Base-by-base conservation (phyloP, 2,113 vertebrate genomes). In the Hippoglossus stenolepis region DNA sequence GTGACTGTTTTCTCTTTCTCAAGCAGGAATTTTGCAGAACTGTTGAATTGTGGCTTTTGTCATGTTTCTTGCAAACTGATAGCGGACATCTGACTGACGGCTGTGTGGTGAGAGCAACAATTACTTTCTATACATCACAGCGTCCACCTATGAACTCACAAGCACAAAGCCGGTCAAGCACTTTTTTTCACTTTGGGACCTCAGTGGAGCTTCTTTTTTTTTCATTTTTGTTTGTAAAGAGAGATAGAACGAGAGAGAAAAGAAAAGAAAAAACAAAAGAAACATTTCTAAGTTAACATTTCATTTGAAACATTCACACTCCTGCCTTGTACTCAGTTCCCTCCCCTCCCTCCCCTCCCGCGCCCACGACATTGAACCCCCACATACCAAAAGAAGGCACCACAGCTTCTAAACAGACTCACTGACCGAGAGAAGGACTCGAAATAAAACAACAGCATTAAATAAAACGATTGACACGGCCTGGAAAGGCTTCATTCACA, bases 381-480 rank as follows among this genome's bases (percentile, higher is more conserved):
- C 87, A 93, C 89, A 93, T 91, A 94, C 89, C 90, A 94, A 93
- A 94, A 94, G 91, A 95, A 95, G 94, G 94, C 94, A 95, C 94
- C 93, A 94, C 93, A 94, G 93, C 93, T 94, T 94, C 92, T 94
- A 93, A 92, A 91, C 87, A 89, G 84, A 93, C 91, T 90, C 85
- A 83, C 51, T 65, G 71, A 91, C 82, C 54, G 64, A 90, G 83
- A 87, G 69, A 85, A 82, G 65, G 80, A 90, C 86, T 79, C 80
- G 10, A 57, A 80, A 85, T 60, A 81, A 91, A 92, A 90, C 74
- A 79, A 90, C 80, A 83, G 83, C 79, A 77, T 90, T 79, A 87
- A 93, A 92, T 91, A 81, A 93, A 90, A 89, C 63, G 75, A 86
- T 58, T 76, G 65, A 86, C 85, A 75, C 70, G 11, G 84, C 87